Base-by-base conservation (phyloP, 1,140 invertebrate genomes). In the Phymorhynchus buccinoides region DNA sequence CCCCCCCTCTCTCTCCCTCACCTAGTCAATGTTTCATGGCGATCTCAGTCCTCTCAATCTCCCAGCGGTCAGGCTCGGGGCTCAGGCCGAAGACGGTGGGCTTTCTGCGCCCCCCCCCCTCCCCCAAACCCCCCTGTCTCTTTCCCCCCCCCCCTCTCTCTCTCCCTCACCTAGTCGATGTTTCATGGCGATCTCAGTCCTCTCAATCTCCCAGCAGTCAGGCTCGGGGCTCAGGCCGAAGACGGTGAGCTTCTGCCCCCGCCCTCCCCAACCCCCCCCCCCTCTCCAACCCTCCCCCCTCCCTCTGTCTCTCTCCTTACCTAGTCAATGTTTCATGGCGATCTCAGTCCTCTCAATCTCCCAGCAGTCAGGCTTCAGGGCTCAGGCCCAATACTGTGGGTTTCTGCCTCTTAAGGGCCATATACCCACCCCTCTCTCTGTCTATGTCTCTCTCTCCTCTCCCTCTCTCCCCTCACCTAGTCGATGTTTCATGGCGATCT, bases 401-500 rank as follows among this genome's bases (percentile, higher is more conserved):
- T 93, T 99, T 99, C 93, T 98, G 98, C 90, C 97, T 96, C 94
- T 99, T 99, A 48, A 98, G 97, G 48, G 98, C 98, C 37, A 98
- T 98, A 94, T 99, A 99, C 32, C 99, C 18, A 12, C n/a, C n/a
- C n/a, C n/a, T n/a, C n/a, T n/a, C n/a, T n/a, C n/a, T n/a, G n/a
- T n/a, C n/a, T n/a, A n/a, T n/a, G n/a, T n/a, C n/a, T n/a, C n/a
- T n/a, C n/a, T n/a, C n/a, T n/a, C n/a, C n/a, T n/a, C n/a, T n/a
- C n/a, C n/a, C n/a, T 68, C 18, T 77, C 3, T 30, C 32, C 22
- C 84, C 85, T 85, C 86, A 94, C 94, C 98, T 80, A 99, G 95
- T 94, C 99, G 98, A 93, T 99, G 98, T 91, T 98, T 97, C 98
- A 99, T 99, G 39, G 98, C 97, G 90, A 99, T 99, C 93, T 99